A percentile compares a stretch with the other conserved stretches of the same genome.
Evolutionary conservation across 2,797 vertebrate genomes (phyloP).

Genomic region (Thunnus albacares): DNA sequence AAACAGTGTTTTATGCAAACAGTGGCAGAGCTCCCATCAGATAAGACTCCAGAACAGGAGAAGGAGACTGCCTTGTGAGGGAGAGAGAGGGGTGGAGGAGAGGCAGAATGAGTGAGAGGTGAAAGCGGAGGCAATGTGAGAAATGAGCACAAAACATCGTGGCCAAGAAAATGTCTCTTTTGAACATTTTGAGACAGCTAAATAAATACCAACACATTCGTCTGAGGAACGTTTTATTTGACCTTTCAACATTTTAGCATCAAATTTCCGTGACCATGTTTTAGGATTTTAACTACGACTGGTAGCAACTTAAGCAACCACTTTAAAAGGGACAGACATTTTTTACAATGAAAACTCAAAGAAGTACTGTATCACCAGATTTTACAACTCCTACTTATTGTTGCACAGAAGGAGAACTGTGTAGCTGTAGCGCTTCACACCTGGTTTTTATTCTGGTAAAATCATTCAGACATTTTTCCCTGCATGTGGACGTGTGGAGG

Average conservation of each 20-base stretch:
- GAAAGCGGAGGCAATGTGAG: constrained; percentile 69
- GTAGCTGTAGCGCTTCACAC: constrained; percentile 17
- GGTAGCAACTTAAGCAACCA: constrained; percentile 11
- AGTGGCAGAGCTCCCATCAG: constrained; percentile 87
- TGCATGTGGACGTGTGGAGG: constrained; percentile 15
- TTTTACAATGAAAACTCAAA: background rate
- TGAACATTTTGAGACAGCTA: constrained; percentile 40
- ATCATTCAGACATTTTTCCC: constrained; percentile 12
- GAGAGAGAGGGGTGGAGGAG: constrained; percentile 55
- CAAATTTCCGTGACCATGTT: constrained; percentile 22
- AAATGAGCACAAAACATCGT: constrained; percentile 55
- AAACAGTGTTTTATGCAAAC: constrained; percentile 88
- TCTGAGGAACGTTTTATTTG: constrained; percentile 36
- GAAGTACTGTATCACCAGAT: background rate
- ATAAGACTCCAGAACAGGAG: constrained; percentile 83
- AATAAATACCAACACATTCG: constrained; percentile 52
- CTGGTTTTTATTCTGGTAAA: constrained; percentile 3
- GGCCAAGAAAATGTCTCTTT: constrained; percentile 51
- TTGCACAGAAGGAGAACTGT: background rate
- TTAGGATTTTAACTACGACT: background rate
- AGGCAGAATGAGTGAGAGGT: constrained; percentile 66
- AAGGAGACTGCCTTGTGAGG: constrained; percentile 77
- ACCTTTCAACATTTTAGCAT: constrained; percentile 31
- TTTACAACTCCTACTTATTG: background rate
- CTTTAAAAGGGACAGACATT: background rate